Conservation (phyloP, 2,797 vertebrate species). For the Rhincodon typus region DNA sequence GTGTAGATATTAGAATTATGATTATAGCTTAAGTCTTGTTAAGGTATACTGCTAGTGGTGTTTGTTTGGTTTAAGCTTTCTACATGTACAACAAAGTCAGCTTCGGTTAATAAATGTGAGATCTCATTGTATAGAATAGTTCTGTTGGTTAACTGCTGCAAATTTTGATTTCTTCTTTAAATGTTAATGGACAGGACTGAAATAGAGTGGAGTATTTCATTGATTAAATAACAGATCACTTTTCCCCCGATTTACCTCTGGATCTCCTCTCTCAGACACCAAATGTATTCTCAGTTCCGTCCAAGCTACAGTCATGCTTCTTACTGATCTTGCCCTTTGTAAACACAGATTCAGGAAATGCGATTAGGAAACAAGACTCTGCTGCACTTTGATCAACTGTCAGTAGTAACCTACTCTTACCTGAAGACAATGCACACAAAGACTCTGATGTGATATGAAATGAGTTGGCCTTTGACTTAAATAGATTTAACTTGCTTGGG, state of each 20-base stretch:
- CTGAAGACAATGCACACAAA: neutral
- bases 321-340: neutral
- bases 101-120: neutral
- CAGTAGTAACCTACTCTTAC: neutral
- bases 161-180: neutral
- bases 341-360: neutral
- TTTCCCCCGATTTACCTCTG: neutral
- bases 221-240: neutral
- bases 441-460: neutral
- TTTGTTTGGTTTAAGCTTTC: neutral
- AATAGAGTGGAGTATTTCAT: neutral
- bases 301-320: neutral
- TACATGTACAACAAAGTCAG: neutral
- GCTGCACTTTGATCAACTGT: neutral
- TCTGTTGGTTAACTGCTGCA: no score
- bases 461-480: neutral
- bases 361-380: neutral
- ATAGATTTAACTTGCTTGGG: neutral
- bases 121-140: neutral
- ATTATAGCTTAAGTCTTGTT: neutral
- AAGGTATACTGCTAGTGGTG: neutral
- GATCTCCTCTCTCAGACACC: neutral
- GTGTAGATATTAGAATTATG: neutral
- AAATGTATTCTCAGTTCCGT: neutral
- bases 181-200: neutral